Base-by-base conservation (phyloP, 1,140 invertebrate genomes). In the Drosophila melanogaster region DNA sequence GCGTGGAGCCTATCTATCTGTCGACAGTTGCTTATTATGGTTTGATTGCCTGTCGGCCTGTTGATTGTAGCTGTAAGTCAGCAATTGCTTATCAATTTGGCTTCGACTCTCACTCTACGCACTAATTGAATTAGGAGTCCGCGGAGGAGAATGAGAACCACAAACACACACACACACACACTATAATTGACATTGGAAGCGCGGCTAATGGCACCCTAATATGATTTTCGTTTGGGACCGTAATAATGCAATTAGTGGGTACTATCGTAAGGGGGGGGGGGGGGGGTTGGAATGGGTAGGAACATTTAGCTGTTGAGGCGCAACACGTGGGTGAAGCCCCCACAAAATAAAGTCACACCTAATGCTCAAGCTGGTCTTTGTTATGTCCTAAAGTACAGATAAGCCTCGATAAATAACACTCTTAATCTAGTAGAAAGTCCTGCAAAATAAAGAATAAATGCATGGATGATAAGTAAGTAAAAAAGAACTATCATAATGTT, bases 71-170 rank as follows among this genome's bases (percentile, higher is more conserved):
- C 77, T 59, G 65, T 54, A 62, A 72, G 69, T 59, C 46, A 46
- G 43, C 65, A 60, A 67, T 65, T 67, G 59, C 38, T 41, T 38
- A 43, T 77, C 50, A 72, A 72, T 77, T 54, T 41, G 58, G 73
- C 74, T 77, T 33, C 43, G 54, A 77, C 77, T 86, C 81, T 77
- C 62, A 69, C 79, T 86, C 78, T 72, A 67, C 74, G 57, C 74
- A 79, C 83, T 87, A 87, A 86, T 86, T 86, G 74, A 86, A 87
- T 86, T 86, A 86, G 41, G 33, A 54, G 41, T 50, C 8, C 44
- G 64, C 8, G 15, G 17, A 19, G 6, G 38, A 17, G 55, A 30
- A 30, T 30, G 30, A 10, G 12, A 53, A 35, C n/a, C 10, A 24
- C 40, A 60, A n/a, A 72, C 74, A 71, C 40, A 60, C 17, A 72